These are phyloP conservation scores for Latrodectus hesperus DNA, from an alignment of 2,888 invertebrate species.

Conservation along the genomic window DNA sequence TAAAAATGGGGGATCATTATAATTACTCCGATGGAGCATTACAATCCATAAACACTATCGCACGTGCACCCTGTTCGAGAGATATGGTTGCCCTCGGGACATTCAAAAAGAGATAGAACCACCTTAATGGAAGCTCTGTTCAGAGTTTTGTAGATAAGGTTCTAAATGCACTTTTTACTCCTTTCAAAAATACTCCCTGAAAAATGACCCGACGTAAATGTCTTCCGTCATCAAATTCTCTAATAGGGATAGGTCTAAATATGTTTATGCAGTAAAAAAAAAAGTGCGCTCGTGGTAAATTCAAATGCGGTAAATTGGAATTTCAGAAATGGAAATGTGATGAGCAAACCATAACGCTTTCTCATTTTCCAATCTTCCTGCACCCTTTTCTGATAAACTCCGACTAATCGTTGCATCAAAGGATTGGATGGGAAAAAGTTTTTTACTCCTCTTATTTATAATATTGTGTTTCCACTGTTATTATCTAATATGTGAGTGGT, in stretches of 20 bases:
- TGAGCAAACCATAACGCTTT: neutral
- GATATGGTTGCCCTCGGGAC: constrained; percentile 47
- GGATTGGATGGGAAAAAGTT: neutral
- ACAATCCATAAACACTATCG: constrained; percentile 68
- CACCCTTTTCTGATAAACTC: neutral
- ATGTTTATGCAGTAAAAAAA: neutral
- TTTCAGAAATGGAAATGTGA: constrained; percentile 14
- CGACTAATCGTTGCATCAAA: neutral
- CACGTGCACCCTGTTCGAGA: constrained; percentile 16
- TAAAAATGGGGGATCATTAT: constrained; percentile 55
- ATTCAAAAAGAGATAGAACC: constrained; percentile 36
- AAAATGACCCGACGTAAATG: constrained; percentile 66
- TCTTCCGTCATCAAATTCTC: constrained; percentile 55
- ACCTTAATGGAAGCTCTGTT: constrained; percentile 61
- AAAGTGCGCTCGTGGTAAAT: neutral
- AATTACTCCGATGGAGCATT: constrained; percentile 55
- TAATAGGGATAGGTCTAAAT: constrained; percentile 16
- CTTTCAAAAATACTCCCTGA: constrained; percentile 52
- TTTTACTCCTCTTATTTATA: constrained; percentile 10
- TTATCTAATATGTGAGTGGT: constrained; percentile 4
- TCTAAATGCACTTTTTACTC: constrained; percentile 33
- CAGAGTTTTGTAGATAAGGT: constrained; percentile 50
- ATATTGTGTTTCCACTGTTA: constrained; percentile 31
- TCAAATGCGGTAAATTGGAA: neutral
- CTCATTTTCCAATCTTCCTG: constrained; percentile 9